Evolutionary conservation across 1,140 invertebrate species (phyloP).

Genomic region (Sogatella furcifera): DNA sequence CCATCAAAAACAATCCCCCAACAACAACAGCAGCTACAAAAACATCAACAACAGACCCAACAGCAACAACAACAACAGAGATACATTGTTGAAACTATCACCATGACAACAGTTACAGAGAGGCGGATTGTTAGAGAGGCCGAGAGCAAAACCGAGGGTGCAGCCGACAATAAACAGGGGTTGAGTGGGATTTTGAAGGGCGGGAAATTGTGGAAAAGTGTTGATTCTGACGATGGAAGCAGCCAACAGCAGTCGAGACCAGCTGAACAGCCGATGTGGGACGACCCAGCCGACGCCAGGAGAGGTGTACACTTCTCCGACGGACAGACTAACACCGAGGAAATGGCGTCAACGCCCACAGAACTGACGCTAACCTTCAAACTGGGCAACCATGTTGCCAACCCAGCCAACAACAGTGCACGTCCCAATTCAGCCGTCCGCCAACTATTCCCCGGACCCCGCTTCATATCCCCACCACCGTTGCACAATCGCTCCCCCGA

Average conservation of each 20-base stretch:
- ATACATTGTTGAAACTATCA: conserved; percentile 55
- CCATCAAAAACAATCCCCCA: too few relatives aligned
- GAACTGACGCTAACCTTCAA: conserved; percentile 47
- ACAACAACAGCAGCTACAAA: conserved; percentile 21
- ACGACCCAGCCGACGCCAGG: conserved; percentile 24
- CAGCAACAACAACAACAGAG: conserved; percentile 28
- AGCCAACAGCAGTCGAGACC: conserved; percentile 1
- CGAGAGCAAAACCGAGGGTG: conserved; percentile 4
- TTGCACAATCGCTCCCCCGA: conserved; percentile 22
- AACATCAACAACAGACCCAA: too few relatives aligned
- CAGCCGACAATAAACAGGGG: conserved; percentile 29
- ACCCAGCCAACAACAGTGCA: conserved; percentile 35
- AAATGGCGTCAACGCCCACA: conserved; percentile 24
- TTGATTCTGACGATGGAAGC: conserved; percentile 1
- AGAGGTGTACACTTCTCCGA: conserved; percentile 21
- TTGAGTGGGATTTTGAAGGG: conserved; percentile 47
- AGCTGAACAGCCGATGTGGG: conserved; percentile 5
- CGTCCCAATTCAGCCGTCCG: conserved; percentile 60
- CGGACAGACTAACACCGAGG: conserved; percentile 29
- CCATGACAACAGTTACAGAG: conserved; percentile 56
- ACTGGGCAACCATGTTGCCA: conserved; percentile 38
- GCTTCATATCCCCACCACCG: conserved; percentile 44
- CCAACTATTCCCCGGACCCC: conserved; percentile 53
- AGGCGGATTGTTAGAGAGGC: conserved; percentile 45
- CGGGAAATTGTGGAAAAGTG: conserved; percentile 42